Evolutionary conservation across 2,797 vertebrate species (phyloP).

Genomic region (Peromyscus aztecus): DNA sequence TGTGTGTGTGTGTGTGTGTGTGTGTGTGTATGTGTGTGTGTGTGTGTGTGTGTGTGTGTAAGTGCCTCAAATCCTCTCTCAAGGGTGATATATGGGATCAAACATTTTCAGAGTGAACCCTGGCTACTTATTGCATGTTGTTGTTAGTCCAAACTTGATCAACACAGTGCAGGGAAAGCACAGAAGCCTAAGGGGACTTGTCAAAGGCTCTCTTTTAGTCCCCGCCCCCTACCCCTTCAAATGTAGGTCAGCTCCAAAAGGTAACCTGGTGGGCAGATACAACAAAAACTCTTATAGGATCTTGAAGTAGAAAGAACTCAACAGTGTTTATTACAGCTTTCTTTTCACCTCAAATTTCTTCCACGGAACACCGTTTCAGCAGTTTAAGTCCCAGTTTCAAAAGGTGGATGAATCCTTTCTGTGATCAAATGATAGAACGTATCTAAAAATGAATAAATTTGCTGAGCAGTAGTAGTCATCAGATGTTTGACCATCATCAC

Average conservation of each 20-base stretch:
- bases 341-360: background rate
- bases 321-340: background rate
- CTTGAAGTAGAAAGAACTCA: background rate
- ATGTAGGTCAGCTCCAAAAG: background rate
- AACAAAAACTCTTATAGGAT: background rate
- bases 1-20: no score
- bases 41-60: background rate
- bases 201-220: background rate
- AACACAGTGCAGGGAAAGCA: background rate
- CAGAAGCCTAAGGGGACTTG: slow-evolving; percentile 7
- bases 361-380: background rate
- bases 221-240: background rate
- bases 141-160: background rate
- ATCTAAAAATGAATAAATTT: background rate
- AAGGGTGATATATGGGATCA: background rate
- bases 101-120: background rate
- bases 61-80: background rate
- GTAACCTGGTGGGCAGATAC: background rate
- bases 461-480: background rate
- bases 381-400: background rate
- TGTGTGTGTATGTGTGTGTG: no score
- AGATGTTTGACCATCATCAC: background rate
- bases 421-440: background rate
- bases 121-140: background rate
- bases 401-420: background rate